Conservation (phyloP, 2,888 invertebrate species). For the Ornithoptera alexandrae region DNA sequence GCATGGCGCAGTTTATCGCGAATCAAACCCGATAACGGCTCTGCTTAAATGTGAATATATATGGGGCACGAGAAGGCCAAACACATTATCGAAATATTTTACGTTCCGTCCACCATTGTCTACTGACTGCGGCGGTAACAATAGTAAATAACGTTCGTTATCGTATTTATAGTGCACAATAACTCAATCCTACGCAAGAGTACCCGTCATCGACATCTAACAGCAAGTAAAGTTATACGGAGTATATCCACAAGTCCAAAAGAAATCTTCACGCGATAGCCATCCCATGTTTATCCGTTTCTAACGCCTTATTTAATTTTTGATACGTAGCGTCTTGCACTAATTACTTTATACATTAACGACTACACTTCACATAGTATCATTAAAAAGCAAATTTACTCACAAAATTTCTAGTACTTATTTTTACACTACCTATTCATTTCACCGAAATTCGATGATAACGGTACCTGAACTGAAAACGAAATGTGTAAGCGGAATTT, state of each 20-base stretch:
- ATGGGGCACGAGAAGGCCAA: slow-evolving; percentile 53
- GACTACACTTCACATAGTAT: slow-evolving; percentile 3
- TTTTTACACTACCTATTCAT: neutral
- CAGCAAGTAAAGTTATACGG: slow-evolving; percentile 13
- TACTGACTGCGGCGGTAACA: slow-evolving; percentile 20
- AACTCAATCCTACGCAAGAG: slow-evolving; percentile 16
- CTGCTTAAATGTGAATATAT: slow-evolving; percentile 61
- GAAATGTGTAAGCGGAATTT: slow-evolving; percentile 11
- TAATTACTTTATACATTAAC: slow-evolving; percentile 1
- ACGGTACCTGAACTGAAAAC: slow-evolving; percentile 4
- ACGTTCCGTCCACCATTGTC: slow-evolving; percentile 20
- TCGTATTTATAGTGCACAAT: slow-evolving; percentile 22
- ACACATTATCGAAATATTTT: slow-evolving; percentile 36
- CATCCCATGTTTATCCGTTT: slow-evolving; percentile 9
- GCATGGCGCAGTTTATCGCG: slow-evolving; percentile 73
- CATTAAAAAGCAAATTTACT: slow-evolving; percentile 6
- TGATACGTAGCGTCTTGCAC: neutral
- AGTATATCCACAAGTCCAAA: slow-evolving; percentile 14
- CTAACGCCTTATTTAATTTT: neutral
- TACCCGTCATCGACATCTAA: slow-evolving; percentile 13
- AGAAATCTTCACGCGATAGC: slow-evolving; percentile 6
- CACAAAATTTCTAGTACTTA: neutral
- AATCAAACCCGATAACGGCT: slow-evolving; percentile 71
- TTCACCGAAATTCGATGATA: slow-evolving; percentile 12
- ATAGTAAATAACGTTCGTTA: slow-evolving; percentile 7